Percentiles rank a stretch among this genome's conserved stretches.
These are phyloP conservation scores for Drosophila subpulchrella DNA, from an alignment of 1,140 invertebrate genomes.

Conservation along the genomic window DNA sequence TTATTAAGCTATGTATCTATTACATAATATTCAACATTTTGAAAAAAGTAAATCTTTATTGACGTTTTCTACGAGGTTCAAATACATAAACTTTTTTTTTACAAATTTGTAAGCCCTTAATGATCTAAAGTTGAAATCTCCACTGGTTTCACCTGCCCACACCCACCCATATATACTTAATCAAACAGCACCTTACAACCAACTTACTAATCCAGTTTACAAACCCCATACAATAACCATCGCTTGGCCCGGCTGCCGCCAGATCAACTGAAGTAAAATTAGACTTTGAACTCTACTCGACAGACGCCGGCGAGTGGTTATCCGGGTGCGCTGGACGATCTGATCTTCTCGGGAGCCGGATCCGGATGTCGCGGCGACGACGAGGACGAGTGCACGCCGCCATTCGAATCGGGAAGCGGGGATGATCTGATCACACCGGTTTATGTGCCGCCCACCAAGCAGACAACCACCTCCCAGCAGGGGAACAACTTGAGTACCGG, in stretches of 20 bases:
- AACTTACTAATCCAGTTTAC: slow-evolving; percentile 59
- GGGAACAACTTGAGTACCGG: slow-evolving; percentile 50
- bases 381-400: slow-evolving; percentile 93
- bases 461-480: slow-evolving; percentile 87
- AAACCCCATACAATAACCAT: slow-evolving; percentile 58
- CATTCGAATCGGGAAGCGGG: slow-evolving; percentile 92
- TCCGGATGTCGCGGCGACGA: slow-evolving; percentile 94
- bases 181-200: slow-evolving; percentile 48
- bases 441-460: slow-evolving; percentile 92
- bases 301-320: slow-evolving; percentile 94
- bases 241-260: slow-evolving; percentile 59
- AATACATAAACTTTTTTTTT: too few relatives aligned
- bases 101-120: too few relatives aligned
- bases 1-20: too few relatives aligned
- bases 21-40: too few relatives aligned
- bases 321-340: slow-evolving; percentile 91
- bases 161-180: slow-evolving; percentile 31
- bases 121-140: background rate
- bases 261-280: slow-evolving; percentile 81
- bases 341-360: slow-evolving; percentile 95
- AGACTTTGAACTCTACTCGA: slow-evolving; percentile 78
- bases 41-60: too few relatives aligned
- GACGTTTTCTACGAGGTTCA: too few relatives aligned
- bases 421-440: slow-evolving; percentile 96
- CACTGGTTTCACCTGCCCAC: slow-evolving; percentile 8